These are phyloP conservation scores for Sitta carolinensis DNA, from an alignment of 2,797 vertebrate species.

Conservation along the genomic window DNA sequence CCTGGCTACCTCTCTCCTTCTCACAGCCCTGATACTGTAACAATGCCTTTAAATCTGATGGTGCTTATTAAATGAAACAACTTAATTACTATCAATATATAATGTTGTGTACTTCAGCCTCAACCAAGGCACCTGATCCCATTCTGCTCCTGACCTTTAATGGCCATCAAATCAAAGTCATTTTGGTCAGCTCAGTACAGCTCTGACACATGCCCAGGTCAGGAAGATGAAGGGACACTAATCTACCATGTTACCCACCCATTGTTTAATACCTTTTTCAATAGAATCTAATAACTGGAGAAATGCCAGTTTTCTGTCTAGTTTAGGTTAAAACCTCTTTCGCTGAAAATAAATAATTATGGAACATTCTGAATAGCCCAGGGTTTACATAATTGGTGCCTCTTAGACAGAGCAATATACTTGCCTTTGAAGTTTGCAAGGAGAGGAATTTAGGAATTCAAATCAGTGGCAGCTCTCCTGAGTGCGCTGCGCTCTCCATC, in stretches of 20 bases:
- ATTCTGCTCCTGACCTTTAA: constrained; percentile 76
- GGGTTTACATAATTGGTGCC: constrained; percentile 66
- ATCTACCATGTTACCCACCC: constrained; percentile 66
- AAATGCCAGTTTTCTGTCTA: constrained; percentile 71
- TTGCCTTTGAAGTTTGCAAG: constrained; percentile 66
- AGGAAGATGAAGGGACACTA: constrained; percentile 71
- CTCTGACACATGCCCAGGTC: constrained; percentile 75
- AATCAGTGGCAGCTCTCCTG: constrained; percentile 33
- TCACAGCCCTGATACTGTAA: constrained; percentile 20
- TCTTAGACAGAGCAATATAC: constrained; percentile 63
- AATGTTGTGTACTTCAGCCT: constrained; percentile 66
- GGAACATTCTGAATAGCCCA: constrained; percentile 59
- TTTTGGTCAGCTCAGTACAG: constrained; percentile 66
- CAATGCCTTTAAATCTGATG: constrained; percentile 67
- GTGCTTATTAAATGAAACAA: constrained; percentile 75
- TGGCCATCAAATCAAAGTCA: constrained; percentile 76
- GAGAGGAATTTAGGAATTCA: constrained; percentile 67
- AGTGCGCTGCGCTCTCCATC: constrained; percentile 7
- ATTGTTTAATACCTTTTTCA: constrained; percentile 74
- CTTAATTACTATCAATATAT: constrained; percentile 78
- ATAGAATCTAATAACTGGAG: constrained; percentile 73
- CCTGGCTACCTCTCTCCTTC: constrained; percentile 16
- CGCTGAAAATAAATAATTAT: constrained; percentile 71
- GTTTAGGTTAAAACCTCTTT: constrained; percentile 67
- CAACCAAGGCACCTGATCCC: constrained; percentile 64